Base-by-base conservation (phyloP, 2,797 vertebrate species). In the Acipenser ruthenus region DNA sequence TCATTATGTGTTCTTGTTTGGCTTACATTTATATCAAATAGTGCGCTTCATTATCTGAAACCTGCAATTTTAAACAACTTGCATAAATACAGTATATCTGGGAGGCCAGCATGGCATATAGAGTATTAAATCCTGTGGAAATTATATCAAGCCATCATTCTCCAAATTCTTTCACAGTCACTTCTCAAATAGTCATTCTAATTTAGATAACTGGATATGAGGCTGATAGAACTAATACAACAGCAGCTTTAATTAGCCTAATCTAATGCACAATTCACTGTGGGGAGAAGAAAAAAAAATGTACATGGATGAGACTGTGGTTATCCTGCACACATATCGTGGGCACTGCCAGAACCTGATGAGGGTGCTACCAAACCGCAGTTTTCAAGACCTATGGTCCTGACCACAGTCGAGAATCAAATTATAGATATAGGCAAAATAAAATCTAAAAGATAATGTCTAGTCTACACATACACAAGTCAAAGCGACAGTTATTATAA, bases 121-220 rank as follows among this genome's bases (percentile, higher is more conserved):
- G 55, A 58, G 12, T 6, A 13, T n/a, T 58, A 8, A 58, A 58
- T 62, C 10, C 60, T 1, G 60, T 37, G 47, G 8, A 62, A 62
- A 48, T 62, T 62, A 62, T 18, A 62, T 62, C 60, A 62, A 62
- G 10, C 60, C 47, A 62, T 62, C 60, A 48, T 10, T 62, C 60
- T 6, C 55, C 55, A 58, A 11, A 11, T 58, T 37, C 12, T 58
- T 58, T n/a, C 55, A 62, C 60, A 62, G 60, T 62, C 60, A 62
- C 23, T 37, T 60, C 60, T 62, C 8, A 62, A 62, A 62, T 48
- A 62, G 60, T 62, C 60, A 62, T 62, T 62, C 18, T 48, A 13
- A 62, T 62, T 62, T 62, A 37, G 60, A 62, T 62, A 62, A 62
- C 60, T 62, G 47, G 60, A 62, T 62, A 62, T 62, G 60, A 62